Evolutionary conservation across 1,140 invertebrate species (phyloP).

Genomic region (Diorhabda elongata): DNA sequence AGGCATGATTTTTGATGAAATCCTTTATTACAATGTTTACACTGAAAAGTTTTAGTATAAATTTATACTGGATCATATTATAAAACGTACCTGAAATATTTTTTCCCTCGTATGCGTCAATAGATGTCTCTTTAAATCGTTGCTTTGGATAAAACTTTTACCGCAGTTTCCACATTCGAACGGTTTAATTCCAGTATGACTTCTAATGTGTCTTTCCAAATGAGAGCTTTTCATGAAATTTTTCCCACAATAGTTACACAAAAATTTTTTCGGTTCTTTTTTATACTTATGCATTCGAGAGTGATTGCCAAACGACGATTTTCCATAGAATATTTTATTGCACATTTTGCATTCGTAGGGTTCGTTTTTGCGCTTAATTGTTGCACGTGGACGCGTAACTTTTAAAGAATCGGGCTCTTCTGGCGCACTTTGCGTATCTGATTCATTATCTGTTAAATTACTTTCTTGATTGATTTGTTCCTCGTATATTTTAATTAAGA

Average conservation of each 20-base stretch:
- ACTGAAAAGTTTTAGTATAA: background rate
- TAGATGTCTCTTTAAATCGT: constrained; percentile 16
- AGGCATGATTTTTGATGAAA: constrained; percentile 17
- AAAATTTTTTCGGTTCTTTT: constrained; percentile 26
- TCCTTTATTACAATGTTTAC: constrained; percentile 7
- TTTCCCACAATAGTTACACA: constrained; percentile 32
- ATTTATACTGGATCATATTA: background rate
- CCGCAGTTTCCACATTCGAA: constrained; percentile 52
- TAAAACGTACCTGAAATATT: background rate
- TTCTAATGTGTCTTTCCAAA: constrained; percentile 18
- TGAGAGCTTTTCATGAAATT: constrained; percentile 23
- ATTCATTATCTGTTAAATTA: constrained; percentile 1
- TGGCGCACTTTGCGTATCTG: background rate
- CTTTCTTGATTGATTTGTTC: background rate
- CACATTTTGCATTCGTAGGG: constrained; percentile 27
- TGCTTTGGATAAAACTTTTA: constrained; percentile 17
- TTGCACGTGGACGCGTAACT: background rate
- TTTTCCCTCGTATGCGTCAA: constrained; percentile 17
- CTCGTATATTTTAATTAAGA: constrained; percentile 3
- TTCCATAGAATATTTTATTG: constrained; percentile 29
- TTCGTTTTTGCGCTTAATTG: constrained; percentile 19
- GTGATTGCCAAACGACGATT: constrained; percentile 26
- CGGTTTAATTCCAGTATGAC: constrained; percentile 52
- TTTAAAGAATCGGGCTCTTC: background rate
- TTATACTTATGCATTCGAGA: constrained; percentile 20